Evolutionary conservation across 2,797 vertebrate genomes (phyloP).

Genomic region (Phataginus tricuspis): DNA sequence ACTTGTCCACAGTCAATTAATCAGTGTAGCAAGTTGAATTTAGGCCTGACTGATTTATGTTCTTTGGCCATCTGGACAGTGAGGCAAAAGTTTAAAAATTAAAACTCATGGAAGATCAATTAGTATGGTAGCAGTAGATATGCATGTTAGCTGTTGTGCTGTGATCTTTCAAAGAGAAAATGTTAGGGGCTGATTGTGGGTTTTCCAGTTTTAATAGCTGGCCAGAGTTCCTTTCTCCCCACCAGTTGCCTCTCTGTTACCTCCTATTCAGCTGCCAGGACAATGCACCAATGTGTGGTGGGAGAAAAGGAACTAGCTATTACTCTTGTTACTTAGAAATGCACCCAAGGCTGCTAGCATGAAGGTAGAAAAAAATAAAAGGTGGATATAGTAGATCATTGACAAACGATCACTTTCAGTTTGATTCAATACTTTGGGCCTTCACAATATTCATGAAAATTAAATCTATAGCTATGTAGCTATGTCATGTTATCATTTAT

Average conservation of each 20-base stretch:
- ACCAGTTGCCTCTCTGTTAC: not conserved
- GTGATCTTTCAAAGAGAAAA: not conserved
- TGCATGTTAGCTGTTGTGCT: not conserved
- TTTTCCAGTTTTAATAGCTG: not conserved
- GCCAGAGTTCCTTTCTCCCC: not conserved
- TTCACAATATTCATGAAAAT: constrained; percentile 2
- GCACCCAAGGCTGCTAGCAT: not conserved
- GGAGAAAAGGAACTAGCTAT: not conserved
- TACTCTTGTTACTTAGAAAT: not conserved
- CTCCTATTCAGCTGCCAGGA: not conserved
- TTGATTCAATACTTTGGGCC: not conserved
- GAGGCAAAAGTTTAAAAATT: not conserved
- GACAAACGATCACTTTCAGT: not conserved
- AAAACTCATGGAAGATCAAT: not conserved
- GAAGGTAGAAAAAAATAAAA: not conserved
- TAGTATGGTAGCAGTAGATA: not conserved
- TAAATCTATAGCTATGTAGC: not conserved
- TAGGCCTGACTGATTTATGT: not conserved
- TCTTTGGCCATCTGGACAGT: not conserved
- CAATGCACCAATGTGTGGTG: not conserved
- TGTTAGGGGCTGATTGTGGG: not conserved
- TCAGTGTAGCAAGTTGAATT: not conserved
- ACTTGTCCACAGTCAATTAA: not conserved
- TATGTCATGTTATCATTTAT: not conserved
- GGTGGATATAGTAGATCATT: not conserved